These are phyloP conservation scores for Rosalia funebris DNA, from an alignment of 2,888 invertebrate genomes.

Conservation along the genomic window DNA sequence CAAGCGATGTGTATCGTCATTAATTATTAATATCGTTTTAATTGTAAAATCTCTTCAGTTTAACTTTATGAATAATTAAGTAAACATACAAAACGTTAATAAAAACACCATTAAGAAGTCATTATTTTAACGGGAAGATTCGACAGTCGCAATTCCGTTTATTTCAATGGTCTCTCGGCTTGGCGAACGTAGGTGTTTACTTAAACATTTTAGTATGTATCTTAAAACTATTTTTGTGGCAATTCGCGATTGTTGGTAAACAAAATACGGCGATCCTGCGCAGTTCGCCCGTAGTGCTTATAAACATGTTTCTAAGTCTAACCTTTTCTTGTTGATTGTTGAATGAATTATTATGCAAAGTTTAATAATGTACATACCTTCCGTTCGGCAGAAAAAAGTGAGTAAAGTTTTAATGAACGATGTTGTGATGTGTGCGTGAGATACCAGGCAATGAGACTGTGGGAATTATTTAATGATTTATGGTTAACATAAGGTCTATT, in stretches of 20 bases:
- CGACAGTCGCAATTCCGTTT: background rate
- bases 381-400: slow-evolving; percentile 7
- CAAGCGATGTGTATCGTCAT: background rate
- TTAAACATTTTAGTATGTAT: background rate
- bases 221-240: slow-evolving; percentile 17
- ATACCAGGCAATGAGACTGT: background rate
- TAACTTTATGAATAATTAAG: background rate
- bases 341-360: slow-evolving; percentile 15
- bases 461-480: no score
- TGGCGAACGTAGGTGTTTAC: no score
- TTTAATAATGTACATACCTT: slow-evolving; percentile 6
- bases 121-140: no score
- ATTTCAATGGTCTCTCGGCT: no score
- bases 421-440: background rate
- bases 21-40: background rate
- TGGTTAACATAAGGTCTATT: no score
- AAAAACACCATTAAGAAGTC: no score
- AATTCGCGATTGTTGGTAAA: slow-evolving; percentile 19
- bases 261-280: slow-evolving; percentile 5
- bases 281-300: background rate
- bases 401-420: slow-evolving; percentile 3
- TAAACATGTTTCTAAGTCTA: slow-evolving; percentile 9
- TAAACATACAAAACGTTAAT: background rate
- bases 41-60: slow-evolving; percentile 8
- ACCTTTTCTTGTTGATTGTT: slow-evolving; percentile 14